Percentiles rank a stretch among this genome's conserved stretches.
phyloP scores from a whole-genome alignment of 2,888 invertebrate genomes.

The Fabriciana adippe region DNA sequence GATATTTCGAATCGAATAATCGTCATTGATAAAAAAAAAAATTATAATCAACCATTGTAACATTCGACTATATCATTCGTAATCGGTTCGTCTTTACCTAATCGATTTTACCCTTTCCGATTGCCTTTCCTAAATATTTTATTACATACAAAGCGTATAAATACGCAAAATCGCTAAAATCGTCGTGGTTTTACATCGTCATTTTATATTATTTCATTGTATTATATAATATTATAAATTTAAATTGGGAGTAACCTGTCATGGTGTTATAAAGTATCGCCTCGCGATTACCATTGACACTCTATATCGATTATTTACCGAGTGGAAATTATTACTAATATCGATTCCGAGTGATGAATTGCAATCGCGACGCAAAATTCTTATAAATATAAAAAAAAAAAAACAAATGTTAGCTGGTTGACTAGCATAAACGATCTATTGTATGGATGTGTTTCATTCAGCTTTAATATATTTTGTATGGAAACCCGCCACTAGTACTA shows the following conservation, averaged over 20 bases:
- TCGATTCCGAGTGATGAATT: background rate
- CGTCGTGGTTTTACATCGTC: background rate
- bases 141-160: background rate
- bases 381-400: constrained; percentile 31
- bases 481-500: constrained; percentile 2
- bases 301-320: constrained; percentile 2
- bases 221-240: constrained; percentile 24
- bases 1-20: background rate
- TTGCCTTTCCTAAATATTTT: background rate
- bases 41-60: background rate
- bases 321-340: background rate
- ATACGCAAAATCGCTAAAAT: background rate
- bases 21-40: background rate
- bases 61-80: constrained; percentile 17
- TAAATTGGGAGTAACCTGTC: constrained; percentile 29
- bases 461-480: background rate
- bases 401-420: constrained; percentile 32
- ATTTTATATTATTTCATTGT: constrained; percentile 10
- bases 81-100: background rate
- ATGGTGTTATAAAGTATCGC: constrained; percentile 21
- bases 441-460: constrained; percentile 19
- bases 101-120: constrained; percentile 2
- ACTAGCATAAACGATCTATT: constrained; percentile 33
- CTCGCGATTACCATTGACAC: constrained; percentile 6
- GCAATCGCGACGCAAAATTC: constrained; percentile 17